Conservation (phyloP, 2,113 vertebrate genomes). For the Saccopteryx leptura region DNA sequence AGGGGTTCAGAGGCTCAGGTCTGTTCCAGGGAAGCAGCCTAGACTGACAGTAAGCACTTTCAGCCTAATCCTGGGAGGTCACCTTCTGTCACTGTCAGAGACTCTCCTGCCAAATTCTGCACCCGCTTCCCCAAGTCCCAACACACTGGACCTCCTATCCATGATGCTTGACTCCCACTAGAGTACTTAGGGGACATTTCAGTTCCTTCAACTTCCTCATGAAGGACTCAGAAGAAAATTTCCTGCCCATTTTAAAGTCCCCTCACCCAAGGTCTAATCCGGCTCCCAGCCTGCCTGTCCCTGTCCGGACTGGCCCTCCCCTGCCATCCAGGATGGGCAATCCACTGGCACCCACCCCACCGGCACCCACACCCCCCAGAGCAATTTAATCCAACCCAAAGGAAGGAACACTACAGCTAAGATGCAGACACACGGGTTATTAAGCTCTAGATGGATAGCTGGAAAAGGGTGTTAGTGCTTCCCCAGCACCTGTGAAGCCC, state of each 20-base stretch:
- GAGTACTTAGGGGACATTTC: background rate
- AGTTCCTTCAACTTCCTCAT: background rate
- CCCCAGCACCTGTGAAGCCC: background rate
- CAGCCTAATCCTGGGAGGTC: background rate
- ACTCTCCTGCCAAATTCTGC: background rate
- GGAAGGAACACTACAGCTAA: background rate
- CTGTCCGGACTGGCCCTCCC: background rate
- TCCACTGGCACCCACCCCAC: background rate
- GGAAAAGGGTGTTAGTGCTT: background rate
- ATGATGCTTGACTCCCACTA: background rate
- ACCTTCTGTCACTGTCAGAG: background rate
- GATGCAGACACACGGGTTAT: rapidly evolving
- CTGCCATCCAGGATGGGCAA: background rate
- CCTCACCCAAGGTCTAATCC: background rate
- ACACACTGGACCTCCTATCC: background rate
- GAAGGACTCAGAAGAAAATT: background rate
- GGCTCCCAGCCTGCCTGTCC: background rate
- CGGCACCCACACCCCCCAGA: background rate
- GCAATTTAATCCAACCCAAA: background rate
- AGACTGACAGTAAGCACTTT: background rate
- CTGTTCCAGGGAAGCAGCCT: background rate
- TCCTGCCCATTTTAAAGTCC: background rate
- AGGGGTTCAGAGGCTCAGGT: background rate
- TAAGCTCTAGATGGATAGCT: background rate
- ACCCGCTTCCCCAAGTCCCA: background rate